Evolutionary conservation across 2,797 vertebrate genomes (phyloP), one percentile per base, ranked within the genome.

Genomic region (Pseudomugil tenellus): DNA sequence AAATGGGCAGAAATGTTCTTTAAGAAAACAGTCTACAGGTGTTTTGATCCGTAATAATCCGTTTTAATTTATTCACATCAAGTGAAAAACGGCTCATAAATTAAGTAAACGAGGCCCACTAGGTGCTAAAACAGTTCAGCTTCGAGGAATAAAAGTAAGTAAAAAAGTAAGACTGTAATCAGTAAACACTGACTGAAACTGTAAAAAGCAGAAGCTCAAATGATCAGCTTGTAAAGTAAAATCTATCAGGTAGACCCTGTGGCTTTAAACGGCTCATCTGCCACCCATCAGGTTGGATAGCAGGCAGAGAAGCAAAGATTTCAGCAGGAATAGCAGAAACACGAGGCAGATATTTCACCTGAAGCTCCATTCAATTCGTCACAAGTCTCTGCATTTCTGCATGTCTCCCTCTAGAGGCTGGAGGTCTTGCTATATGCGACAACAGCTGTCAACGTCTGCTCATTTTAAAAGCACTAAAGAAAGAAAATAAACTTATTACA

Each of bases 361-460:
- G 12, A 37, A 13, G 35, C 35, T 37, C 35, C 3, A 37, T 6
- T 79, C 55, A 63, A 64, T 75, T 74, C 26, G 70, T 73, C 64
- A 53, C 57, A 52, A 49, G 75, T 77, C 61, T 77, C 61, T 80
- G 87, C 81, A 71, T 84, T 84, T 83, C 90, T 88, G 88, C 83
- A 90, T 76, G 82, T 87, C 91, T 87, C 90, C 85, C 85, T 63
- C 86, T 86, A 39, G 58, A 80, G 84, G 87, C 72, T 31, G 63
- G 78, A 83, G 81, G 84, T 84, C 78, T 71, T 52, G 80, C 58
- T 54, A 83, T 58, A 8, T 74, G 64, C 0, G 49, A 65, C 66
- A 32, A 55, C 72, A 49, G 67, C 32, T 55, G 68, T 66, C 71
- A 63, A 79, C 31, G 12, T 77, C 79, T 70, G 76, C 78, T 72